Evolutionary conservation across 2,888 invertebrate species (phyloP).

Genomic region (Cenopis cana): DNA sequence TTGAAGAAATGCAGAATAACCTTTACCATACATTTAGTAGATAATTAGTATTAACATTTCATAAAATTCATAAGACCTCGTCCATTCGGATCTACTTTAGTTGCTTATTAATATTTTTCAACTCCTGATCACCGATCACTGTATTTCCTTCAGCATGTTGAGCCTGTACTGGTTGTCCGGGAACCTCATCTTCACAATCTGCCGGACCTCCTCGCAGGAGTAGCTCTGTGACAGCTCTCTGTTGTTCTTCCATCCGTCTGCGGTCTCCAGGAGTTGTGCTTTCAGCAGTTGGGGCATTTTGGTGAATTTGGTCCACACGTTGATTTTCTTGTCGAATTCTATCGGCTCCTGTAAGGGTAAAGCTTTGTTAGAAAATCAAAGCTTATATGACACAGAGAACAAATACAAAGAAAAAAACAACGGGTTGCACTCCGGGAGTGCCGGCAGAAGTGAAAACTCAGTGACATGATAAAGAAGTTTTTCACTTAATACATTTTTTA

Average conservation of each 20-base stretch:
- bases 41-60: too few species aligned
- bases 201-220: slow-evolving; percentile 75
- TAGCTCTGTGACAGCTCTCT: slow-evolving; percentile 60
- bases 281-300: slow-evolving; percentile 69
- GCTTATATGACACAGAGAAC: too few species aligned
- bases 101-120: too few species aligned
- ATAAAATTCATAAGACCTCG: too few species aligned
- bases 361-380: neutral
- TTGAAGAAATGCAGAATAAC: too few species aligned
- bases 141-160: slow-evolving; percentile 78
- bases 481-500: too few species aligned
- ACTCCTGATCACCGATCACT: slow-evolving; percentile 57
- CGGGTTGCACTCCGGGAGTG: too few species aligned
- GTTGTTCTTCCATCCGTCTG: slow-evolving; percentile 66
- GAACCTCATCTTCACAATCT: slow-evolving; percentile 77
- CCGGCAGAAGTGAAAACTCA: too few species aligned
- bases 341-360: slow-evolving; percentile 57
- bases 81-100: too few species aligned
- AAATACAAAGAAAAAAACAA: too few species aligned
- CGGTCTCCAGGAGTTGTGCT: slow-evolving; percentile 73
- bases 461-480: too few species aligned
- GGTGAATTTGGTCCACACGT: slow-evolving; percentile 70
- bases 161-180: slow-evolving; percentile 75
- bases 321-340: slow-evolving; percentile 65
- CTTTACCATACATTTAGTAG: too few species aligned